These are phyloP conservation scores for Nothura maculosa DNA, from an alignment of 2,797 vertebrate genomes.

Conservation along the genomic window DNA sequence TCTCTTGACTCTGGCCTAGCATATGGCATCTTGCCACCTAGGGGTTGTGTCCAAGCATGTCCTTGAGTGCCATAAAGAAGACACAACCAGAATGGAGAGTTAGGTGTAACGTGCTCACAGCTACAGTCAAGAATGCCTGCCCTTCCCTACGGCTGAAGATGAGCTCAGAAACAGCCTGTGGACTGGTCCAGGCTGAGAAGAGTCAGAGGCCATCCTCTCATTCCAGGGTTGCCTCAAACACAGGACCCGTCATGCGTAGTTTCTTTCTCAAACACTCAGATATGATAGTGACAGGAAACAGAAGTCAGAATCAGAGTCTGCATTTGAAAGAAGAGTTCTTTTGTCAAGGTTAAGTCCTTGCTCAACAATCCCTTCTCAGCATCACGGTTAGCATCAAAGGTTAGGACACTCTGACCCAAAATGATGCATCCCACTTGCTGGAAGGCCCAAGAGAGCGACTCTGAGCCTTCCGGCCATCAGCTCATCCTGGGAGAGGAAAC, in stretches of 20 bases:
- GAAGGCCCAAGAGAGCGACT: not conserved
- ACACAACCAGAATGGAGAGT: not conserved
- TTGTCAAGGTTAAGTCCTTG: not conserved
- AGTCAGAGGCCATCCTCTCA: not conserved
- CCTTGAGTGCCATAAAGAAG: not conserved
- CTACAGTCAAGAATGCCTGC: too few relatives aligned
- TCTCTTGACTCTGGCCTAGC: too few relatives aligned
- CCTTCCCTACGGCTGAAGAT: not conserved
- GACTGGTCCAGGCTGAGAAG: not conserved
- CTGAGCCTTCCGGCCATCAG: not conserved
- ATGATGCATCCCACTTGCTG: not conserved
- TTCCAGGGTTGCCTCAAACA: not conserved
- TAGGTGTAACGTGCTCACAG: not conserved
- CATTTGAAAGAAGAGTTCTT: not conserved
- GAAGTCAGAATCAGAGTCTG: not conserved
- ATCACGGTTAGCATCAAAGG: fast-evolving
- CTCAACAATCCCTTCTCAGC: not conserved
- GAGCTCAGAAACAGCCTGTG: not conserved
- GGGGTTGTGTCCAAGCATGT: not conserved
- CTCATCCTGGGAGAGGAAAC: not conserved
- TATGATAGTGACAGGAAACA: not conserved
- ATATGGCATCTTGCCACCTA: too few relatives aligned
- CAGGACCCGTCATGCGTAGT: not conserved
- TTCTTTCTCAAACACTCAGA: not conserved
- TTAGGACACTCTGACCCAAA: slow-evolving; percentile 6